These are phyloP conservation scores for Campoplex nolae DNA, from an alignment of 2,888 invertebrate species.

Conservation along the genomic window DNA sequence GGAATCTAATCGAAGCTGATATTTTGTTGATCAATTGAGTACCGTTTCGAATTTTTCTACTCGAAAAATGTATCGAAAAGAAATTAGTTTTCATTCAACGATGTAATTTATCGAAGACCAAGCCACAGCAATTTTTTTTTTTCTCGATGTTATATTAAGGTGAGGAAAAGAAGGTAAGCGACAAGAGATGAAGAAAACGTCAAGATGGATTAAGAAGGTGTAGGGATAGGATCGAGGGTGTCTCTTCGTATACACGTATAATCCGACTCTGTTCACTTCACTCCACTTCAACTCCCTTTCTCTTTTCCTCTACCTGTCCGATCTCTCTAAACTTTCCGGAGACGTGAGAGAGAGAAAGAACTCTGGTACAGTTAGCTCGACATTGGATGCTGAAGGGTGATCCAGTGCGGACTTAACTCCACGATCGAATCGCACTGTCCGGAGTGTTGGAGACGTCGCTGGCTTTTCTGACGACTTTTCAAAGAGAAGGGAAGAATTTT, in stretches of 20 bases:
- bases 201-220: constrained; percentile 41
- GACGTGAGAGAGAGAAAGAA: constrained; percentile 13
- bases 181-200: constrained; percentile 10
- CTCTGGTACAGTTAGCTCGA: constrained; percentile 40
- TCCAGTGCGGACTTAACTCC: constrained; percentile 25
- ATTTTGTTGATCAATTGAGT: too few species aligned
- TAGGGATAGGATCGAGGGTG: constrained; percentile 4
- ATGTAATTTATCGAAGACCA: too few species aligned
- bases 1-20: too few species aligned
- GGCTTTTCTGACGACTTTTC: constrained; percentile 23
- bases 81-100: too few species aligned
- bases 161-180: too few species aligned
- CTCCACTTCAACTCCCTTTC: neutral
- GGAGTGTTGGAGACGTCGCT: constrained; percentile 3
- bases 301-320: neutral
- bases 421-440: constrained; percentile 41
- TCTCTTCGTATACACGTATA: neutral
- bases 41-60: too few species aligned
- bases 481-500: constrained; percentile 3
- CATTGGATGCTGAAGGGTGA: constrained; percentile 28
- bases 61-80: too few species aligned
- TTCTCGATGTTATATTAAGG: neutral
- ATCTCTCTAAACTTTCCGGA: constrained; percentile 32
- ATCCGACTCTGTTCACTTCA: neutral
- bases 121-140: neutral